These are phyloP conservation scores for Cryptomyrus ogoouensis DNA, from an alignment of 2,113 vertebrate genomes.

Conservation along the genomic window DNA sequence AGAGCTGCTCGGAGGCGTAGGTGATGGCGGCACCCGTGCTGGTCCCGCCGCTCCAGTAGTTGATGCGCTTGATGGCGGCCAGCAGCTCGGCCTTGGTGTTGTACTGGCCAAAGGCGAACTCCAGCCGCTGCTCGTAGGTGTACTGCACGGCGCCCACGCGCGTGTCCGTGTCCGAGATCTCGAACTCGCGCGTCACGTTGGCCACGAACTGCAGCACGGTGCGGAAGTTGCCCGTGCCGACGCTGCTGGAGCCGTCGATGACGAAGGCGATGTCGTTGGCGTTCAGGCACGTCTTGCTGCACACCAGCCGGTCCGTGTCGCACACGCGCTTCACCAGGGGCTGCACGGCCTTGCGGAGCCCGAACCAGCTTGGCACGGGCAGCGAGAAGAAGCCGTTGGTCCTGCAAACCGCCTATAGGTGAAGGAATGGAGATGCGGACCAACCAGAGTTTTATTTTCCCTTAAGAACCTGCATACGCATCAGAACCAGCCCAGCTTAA, in stretches of 20 bases:
- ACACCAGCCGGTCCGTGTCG: conserved; percentile 73
- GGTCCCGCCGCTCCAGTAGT: conserved; percentile 95
- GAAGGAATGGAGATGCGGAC: not conserved
- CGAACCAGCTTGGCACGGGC: conserved; percentile 82
- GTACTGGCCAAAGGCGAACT: conserved; percentile 84
- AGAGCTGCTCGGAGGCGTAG: conserved; percentile 80
- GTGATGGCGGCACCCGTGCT: conserved; percentile 94
- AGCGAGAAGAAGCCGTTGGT: conserved; percentile 82
- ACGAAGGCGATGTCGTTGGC: conserved; percentile 89
- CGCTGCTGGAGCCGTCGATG: conserved; percentile 94
- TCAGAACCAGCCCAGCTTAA: not conserved
- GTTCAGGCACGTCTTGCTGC: conserved; percentile 97
- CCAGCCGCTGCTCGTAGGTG: conserved; percentile 92
- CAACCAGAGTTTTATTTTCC: not conserved
- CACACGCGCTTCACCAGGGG: conserved; percentile 86
- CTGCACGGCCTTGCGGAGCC: conserved; percentile 74
- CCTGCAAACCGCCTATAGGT: conserved; percentile 83
- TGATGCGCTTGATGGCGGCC: conserved; percentile 80
- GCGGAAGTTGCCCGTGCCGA: conserved; percentile 88
- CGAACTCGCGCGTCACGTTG: conserved; percentile 87
- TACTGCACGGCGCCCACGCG: conserved; percentile 89
- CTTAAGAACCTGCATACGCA: not conserved
- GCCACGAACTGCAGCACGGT: conserved; percentile 91
- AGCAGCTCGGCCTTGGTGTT: conserved; percentile 77
- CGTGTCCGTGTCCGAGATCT: conserved; percentile 91